Conservation (phyloP, 2,797 vertebrate species). For the Sarcoramphus papa region DNA sequence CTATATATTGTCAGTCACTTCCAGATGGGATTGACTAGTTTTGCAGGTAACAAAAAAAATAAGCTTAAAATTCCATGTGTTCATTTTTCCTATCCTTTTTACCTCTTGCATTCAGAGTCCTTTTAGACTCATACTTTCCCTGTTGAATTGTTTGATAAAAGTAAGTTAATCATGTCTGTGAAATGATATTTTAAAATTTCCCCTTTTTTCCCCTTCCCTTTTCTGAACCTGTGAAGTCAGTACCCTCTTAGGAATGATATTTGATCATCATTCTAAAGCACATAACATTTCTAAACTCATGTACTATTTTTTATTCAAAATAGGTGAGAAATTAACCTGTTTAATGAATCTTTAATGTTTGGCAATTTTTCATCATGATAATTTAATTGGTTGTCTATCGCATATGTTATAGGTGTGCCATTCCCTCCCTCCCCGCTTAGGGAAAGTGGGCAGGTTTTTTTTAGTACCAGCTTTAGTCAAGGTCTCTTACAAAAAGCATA, state of each 20-base stretch:
- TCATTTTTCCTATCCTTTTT: not conserved
- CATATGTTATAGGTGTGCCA: not conserved
- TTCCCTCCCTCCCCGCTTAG: not conserved
- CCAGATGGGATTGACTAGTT: not conserved
- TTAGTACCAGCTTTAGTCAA: not conserved
- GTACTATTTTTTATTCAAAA: slow-evolving; percentile 32
- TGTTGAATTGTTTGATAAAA: not conserved
- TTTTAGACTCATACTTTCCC: not conserved
- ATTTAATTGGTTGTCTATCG: slow-evolving; percentile 24
- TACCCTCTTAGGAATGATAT: not conserved
- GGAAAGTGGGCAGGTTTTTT: not conserved
- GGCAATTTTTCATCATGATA: slow-evolving; percentile 17
- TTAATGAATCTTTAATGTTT: slow-evolving; percentile 34
- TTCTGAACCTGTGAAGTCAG: not conserved
- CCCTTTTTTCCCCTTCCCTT: not conserved
- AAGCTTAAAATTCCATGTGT: not conserved
- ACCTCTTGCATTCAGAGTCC: not conserved
- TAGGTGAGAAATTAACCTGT: slow-evolving; percentile 11
- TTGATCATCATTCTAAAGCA: not conserved
- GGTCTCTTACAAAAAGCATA: not conserved
- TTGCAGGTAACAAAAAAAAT: not conserved
- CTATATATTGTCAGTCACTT: not conserved
- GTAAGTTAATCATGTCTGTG: not conserved
- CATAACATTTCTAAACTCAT: not conserved
- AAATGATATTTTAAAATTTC: not conserved